Percentiles rank a stretch among this genome's conserved stretches.
These are phyloP conservation scores for Rhadina sibilatrix DNA, from an alignment of 2,113 vertebrate species.

Conservation along the genomic window DNA sequence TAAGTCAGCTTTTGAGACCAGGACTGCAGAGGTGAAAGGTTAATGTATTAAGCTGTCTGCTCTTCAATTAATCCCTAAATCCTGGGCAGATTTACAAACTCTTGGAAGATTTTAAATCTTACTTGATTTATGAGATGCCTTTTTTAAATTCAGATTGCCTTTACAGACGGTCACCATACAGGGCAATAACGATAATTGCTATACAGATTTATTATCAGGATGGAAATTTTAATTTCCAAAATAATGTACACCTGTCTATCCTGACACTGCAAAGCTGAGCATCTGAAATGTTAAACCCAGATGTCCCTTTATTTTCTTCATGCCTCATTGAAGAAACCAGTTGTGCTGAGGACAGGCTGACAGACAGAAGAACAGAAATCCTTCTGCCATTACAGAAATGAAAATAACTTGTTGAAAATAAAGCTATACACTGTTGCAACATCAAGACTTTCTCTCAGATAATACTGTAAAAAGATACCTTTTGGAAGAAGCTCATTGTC, in stretches of 20 bases:
- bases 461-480: not conserved
- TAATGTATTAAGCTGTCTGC: conserved; percentile 67
- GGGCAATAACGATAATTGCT: conserved; percentile 24
- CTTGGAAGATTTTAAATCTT: conserved; percentile 45
- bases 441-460: not conserved
- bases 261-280: not conserved
- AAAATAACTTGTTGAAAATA: not conserved
- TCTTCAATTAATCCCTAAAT: conserved; percentile 51
- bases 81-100: conserved; percentile 42
- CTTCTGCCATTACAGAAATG: not conserved
- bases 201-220: not conserved
- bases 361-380: not conserved
- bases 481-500: not conserved
- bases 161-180: not conserved
- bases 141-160: not conserved
- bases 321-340: not conserved
- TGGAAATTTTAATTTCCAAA: not conserved
- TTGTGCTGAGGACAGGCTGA: not conserved
- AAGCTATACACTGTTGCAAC: not conserved
- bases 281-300: not conserved
- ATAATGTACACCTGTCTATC: not conserved
- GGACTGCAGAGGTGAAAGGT: conserved; percentile 38
- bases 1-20: not conserved
- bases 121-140: conserved; percentile 41
- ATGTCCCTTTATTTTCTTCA: not conserved